phyloP scores from a whole-genome alignment of 35 echinoderm and acorn worm species.

The Acanthaster planci region DNA sequence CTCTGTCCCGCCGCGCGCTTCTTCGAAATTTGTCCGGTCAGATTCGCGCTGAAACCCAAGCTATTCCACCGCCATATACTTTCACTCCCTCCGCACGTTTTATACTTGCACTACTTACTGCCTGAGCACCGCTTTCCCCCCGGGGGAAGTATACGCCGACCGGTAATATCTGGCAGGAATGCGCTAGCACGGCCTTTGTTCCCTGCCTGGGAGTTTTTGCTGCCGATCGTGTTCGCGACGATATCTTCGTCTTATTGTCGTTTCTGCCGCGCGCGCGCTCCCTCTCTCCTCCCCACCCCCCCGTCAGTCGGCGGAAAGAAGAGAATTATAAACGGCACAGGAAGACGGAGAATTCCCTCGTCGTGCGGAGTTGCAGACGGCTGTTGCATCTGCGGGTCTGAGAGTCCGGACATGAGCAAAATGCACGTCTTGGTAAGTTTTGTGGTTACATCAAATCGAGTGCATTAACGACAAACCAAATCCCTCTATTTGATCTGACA shows the following conservation, averaged over 20 bases:
- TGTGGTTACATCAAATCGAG: no score
- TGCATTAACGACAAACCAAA: no score
- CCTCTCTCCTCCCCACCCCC: no score
- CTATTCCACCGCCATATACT: neutral
- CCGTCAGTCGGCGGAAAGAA: neutral
- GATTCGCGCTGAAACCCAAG: neutral
- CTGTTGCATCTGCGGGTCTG: neutral
- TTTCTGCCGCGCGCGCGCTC: slow-evolving; percentile 27
- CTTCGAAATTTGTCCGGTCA: no score
- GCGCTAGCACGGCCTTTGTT: slow-evolving; percentile 19
- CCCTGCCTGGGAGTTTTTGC: neutral
- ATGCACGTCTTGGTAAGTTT: no score
- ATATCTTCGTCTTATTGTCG: slow-evolving; percentile 26
- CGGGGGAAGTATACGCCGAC: neutral
- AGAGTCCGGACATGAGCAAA: no score
- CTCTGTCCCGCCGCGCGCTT: no score
- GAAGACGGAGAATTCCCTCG: slow-evolving; percentile 1
- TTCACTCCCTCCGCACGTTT: neutral
- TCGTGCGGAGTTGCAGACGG: neutral
- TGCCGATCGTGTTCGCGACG: slow-evolving; percentile 15
- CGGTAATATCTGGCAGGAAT: slow-evolving; percentile 16
- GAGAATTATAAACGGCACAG: slow-evolving; percentile 14
- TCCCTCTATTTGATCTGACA: no score
- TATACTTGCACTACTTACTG: neutral
- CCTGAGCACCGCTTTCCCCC: neutral